A percentile compares a stretch with the other conserved stretches of the same genome.
Conservation (phyloP, 2,113 vertebrate genomes). For the Leptobrachium ailaonicum region DNA sequence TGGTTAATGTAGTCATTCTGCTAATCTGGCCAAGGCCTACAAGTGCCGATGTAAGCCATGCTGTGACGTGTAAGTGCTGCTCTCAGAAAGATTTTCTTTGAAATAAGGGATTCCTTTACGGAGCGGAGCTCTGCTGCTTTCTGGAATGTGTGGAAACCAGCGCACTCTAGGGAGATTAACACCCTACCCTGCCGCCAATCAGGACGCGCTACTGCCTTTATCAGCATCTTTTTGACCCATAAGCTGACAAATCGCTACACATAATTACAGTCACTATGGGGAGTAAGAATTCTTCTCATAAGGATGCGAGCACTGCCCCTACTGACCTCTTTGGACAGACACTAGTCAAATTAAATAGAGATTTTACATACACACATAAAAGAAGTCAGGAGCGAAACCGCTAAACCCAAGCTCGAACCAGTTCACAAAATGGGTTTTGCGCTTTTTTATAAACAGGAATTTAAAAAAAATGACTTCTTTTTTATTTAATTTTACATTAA, state of each 20-base stretch:
- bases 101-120: slow-evolving; percentile 25
- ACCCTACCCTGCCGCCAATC: slow-evolving; percentile 36
- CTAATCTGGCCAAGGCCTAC: too few relatives aligned
- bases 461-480: too few relatives aligned
- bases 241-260: slow-evolving; percentile 36
- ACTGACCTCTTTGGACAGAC: background rate
- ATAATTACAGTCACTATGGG: slow-evolving; percentile 39
- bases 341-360: background rate
- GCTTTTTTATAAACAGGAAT: too few relatives aligned
- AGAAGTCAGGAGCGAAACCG: too few relatives aligned
- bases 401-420: too few relatives aligned
- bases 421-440: too few relatives aligned
- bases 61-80: background rate
- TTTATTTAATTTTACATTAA: too few relatives aligned
- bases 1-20: too few relatives aligned
- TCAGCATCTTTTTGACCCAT: slow-evolving; percentile 29
- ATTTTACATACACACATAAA: too few relatives aligned
- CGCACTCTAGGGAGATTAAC: slow-evolving; percentile 46
- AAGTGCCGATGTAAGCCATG: background rate
- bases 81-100: slow-evolving; percentile 18
- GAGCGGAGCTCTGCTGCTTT: slow-evolving; percentile 1
- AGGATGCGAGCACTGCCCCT: background rate
- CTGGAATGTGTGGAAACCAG: slow-evolving; percentile 45
- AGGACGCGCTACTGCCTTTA: background rate
- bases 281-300: slow-evolving; percentile 1